These are phyloP conservation scores for Anser brachyrhynchus DNA, from an alignment of 2,113 vertebrate genomes.

Conservation along the genomic window DNA sequence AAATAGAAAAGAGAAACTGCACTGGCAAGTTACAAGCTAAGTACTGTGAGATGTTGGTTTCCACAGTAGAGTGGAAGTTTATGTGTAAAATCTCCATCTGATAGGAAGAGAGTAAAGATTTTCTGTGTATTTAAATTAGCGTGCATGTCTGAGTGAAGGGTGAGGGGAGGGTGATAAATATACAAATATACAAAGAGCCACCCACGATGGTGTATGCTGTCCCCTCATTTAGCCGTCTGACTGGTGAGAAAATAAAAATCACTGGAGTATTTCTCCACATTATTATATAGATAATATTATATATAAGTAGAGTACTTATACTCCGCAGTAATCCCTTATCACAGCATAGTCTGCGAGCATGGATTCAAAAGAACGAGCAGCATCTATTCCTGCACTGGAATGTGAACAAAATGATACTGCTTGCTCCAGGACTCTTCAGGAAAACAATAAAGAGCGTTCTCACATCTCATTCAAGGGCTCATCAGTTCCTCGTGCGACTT, in stretches of 20 bases:
- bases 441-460: constrained; percentile 26
- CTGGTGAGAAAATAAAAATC: neutral
- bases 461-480: constrained; percentile 1
- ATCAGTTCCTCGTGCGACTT: neutral
- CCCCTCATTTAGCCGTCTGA: neutral
- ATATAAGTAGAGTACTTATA: neutral
- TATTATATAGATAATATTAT: neutral
- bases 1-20: constrained; percentile 50
- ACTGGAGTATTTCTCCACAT: neutral
- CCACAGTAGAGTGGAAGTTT: neutral
- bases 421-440: neutral
- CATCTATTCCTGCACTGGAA: neutral
- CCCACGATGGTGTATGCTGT: neutral
- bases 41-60: neutral
- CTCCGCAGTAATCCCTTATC: neutral
- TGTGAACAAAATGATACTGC: neutral
- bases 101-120: neutral
- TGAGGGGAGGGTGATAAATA: neutral
- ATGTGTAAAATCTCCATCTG: neutral
- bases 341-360: neutral
- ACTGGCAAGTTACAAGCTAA: constrained; percentile 9
- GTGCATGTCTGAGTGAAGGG: neutral
- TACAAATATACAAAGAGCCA: neutral
- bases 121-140: neutral
- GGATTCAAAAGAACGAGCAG: neutral